Base-by-base conservation (phyloP, 2,888 invertebrate genomes). In the Drosophila basisetae region DNA sequence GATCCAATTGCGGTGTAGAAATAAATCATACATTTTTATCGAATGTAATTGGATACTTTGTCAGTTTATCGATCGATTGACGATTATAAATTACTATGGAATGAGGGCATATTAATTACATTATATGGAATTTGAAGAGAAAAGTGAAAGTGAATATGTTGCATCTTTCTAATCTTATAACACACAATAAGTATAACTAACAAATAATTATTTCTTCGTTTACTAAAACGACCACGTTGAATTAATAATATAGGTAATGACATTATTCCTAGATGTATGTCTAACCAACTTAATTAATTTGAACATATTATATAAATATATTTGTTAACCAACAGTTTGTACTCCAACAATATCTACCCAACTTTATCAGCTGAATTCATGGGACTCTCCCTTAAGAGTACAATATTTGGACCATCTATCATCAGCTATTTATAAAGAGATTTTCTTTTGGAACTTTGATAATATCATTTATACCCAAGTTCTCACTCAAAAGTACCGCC, bases 1-100 rank as follows among this genome's bases (percentile, higher is more conserved):
- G 78, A 68, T 67, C 54, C 50, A 65, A 68, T 81, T 67, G 72
- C 61, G 70, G 70, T 52, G 55, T 60, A 62, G 67, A 35, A 13
- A 61, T 28, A 67, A 11, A n/a, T 13, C 31, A 50, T 43, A 41
- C 73, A 52, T 68, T 25, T 55, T 54, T 33, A 58, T 50, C 33
- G n/a, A 47, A 43, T 54, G 53, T 25, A 68, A 61, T 49, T 39
- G 30, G 22, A 64, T 64, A 58, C 22, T 55, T 47, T 49, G n/a
- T 33, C 5, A 22, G 55, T 16, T 31, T n/a, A 49, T 50, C 35
- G 43, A 68, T 39, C 37, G 18, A 22, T 28, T 25, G 10, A 18
- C 9, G 25, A 47, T 28, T 37, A 50, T 31, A 58, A 31, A 35
- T 25, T 16, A 43, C 33, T n/a, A 7, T 0, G 35, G 22, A 25